Evolutionary conservation across 2,797 vertebrate species (phyloP).

Genomic region (Anguilla obscura): DNA sequence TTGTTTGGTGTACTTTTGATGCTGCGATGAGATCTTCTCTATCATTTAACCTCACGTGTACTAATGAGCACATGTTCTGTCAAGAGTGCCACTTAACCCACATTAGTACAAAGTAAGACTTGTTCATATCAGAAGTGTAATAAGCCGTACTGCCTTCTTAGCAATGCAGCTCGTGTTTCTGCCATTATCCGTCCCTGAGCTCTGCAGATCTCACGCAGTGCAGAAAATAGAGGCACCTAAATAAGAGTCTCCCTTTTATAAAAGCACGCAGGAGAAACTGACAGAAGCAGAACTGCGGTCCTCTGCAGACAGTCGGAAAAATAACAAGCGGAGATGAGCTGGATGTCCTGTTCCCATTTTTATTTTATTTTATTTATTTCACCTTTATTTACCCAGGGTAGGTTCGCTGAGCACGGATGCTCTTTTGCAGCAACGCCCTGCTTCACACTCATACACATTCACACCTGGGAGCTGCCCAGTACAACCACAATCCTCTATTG

Average conservation of each 20-base stretch:
- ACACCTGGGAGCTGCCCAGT: no score
- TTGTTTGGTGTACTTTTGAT: not conserved
- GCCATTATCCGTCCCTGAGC: not conserved
- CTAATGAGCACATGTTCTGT: not conserved
- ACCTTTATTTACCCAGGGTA: no score
- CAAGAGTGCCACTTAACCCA: slow-evolving; percentile 3
- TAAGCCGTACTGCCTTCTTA: not conserved
- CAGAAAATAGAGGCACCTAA: not conserved
- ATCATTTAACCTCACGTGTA: not conserved
- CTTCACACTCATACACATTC: no score
- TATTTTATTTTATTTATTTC: no score
- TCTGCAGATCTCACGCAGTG: not conserved
- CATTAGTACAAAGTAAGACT: not conserved
- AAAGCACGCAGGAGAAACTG: not conserved
- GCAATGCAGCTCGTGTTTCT: not conserved
- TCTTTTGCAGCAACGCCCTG: no score
- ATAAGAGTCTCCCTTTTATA: not conserved
- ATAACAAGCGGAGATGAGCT: not conserved
- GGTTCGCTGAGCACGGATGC: no score
- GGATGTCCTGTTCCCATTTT: not conserved
- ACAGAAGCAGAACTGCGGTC: not conserved
- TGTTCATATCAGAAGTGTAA: not conserved
- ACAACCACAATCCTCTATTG: no score
- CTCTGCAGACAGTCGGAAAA: not conserved
- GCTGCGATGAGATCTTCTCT: not conserved